These are phyloP conservation scores for Falco novaeseelandiae DNA, from an alignment of 2,797 vertebrate genomes.

Conservation along the genomic window DNA sequence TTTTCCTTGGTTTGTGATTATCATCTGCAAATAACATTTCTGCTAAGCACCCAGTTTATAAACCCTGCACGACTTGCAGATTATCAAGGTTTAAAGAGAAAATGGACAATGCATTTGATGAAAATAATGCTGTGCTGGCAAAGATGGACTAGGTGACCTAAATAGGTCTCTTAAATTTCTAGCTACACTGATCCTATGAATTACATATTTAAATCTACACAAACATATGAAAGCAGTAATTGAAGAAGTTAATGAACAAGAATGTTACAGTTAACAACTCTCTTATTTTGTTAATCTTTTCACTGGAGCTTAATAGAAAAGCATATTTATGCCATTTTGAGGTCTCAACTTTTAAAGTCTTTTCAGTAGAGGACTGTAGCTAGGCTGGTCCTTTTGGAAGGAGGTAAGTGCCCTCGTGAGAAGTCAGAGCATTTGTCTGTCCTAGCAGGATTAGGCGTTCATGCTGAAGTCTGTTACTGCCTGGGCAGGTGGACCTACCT, in stretches of 20 bases:
- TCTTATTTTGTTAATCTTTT: background rate
- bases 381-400: background rate
- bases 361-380: background rate
- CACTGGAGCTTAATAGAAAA: background rate
- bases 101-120: background rate
- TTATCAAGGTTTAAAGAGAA: constrained; percentile 33
- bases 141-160: background rate
- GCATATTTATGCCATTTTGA: background rate
- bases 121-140: background rate
- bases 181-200: background rate
- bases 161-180: background rate
- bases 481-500: background rate
- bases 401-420: background rate
- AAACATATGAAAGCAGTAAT: background rate
- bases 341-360: background rate
- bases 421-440: background rate
- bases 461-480: background rate
- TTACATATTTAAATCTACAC: background rate
- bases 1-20: background rate
- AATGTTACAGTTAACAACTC: background rate
- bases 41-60: background rate
- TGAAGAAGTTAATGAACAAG: background rate
- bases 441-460: background rate
- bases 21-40: background rate
- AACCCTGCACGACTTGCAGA: background rate